phyloP scores from a whole-genome alignment of 2,797 vertebrate species.

The Rhinichthys osculus region DNA sequence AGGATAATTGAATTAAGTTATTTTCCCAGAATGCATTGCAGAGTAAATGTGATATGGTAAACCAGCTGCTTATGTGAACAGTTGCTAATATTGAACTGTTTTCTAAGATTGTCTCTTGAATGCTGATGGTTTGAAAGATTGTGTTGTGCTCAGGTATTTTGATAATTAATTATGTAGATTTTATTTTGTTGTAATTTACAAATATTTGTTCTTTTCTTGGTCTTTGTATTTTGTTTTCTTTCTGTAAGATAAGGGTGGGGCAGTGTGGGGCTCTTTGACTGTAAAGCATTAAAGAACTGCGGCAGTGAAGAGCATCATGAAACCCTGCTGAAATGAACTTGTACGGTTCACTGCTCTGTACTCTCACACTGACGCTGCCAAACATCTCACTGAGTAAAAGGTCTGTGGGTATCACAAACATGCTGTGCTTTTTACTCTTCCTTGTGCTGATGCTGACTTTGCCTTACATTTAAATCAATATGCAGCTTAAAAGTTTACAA shows the following conservation, averaged over 20 bases:
- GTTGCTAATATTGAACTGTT: slow-evolving; percentile 7
- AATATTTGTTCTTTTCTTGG: background rate
- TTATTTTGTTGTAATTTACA: background rate
- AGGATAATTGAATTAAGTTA: background rate
- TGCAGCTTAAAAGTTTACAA: background rate
- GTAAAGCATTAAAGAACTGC: background rate
- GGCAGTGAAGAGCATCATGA: slow-evolving; percentile 31
- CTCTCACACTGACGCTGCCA: slow-evolving; percentile 24
- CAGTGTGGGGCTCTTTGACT: slow-evolving; percentile 9
- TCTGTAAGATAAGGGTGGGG: slow-evolving; percentile 1
- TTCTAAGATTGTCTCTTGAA: background rate
- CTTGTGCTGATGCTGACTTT: background rate
- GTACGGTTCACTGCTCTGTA: slow-evolving; percentile 34
- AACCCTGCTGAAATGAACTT: slow-evolving; percentile 31
- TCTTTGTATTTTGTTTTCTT: slow-evolving; percentile 19
- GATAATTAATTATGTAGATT: background rate
- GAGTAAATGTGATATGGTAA: background rate
- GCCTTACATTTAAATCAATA: background rate
- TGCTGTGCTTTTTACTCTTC: background rate
- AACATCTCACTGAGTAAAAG: slow-evolving; percentile 35
- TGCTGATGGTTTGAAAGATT: slow-evolving; percentile 15
- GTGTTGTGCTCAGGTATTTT: slow-evolving; percentile 37
- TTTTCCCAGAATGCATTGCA: background rate
- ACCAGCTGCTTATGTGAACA: background rate
- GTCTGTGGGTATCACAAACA: slow-evolving; percentile 29